Conservation (phyloP, 1,140 invertebrate species). For the Temnothorax longispinosus region DNA sequence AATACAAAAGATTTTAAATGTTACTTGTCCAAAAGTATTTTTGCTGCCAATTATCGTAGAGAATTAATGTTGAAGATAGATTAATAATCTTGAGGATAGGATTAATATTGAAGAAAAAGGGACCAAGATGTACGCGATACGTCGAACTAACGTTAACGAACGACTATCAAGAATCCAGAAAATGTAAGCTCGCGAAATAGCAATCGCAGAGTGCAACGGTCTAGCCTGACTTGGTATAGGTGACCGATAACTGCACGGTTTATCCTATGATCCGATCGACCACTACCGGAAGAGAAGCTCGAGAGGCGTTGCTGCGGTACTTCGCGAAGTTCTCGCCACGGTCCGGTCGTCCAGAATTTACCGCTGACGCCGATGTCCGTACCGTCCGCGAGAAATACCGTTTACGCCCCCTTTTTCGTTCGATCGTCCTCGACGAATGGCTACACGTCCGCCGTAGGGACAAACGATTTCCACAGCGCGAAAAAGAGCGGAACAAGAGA, state of each 20-base stretch:
- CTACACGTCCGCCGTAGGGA: conserved; percentile 63
- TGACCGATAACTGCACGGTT: conserved; percentile 33
- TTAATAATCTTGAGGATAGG: too few species aligned
- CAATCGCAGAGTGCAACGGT: neutral
- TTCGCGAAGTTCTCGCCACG: conserved; percentile 56
- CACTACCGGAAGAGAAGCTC: neutral
- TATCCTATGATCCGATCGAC: conserved; percentile 46
- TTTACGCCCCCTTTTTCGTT: conserved; percentile 61
- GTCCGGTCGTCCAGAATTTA: conserved; percentile 61
- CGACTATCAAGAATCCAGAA: neutral
- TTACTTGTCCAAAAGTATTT: neutral
- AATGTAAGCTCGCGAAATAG: neutral
- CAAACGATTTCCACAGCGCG: conserved; percentile 62
- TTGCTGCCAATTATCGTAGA: neutral
- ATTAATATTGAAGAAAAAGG: neutral
- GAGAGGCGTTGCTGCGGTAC: conserved; percentile 40
- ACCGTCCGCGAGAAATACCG: conserved; percentile 41
- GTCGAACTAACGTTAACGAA: conserved; percentile 2
- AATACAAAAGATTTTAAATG: neutral
- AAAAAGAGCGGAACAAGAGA: conserved; percentile 49
- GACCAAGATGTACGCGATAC: too few species aligned
- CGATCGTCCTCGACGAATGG: conserved; percentile 64
- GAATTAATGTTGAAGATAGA: neutral
- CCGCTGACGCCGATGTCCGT: conserved; percentile 60
- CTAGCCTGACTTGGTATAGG: neutral